Conservation (phyloP, 2,113 vertebrate genomes). For the Cyprinus carpio region DNA sequence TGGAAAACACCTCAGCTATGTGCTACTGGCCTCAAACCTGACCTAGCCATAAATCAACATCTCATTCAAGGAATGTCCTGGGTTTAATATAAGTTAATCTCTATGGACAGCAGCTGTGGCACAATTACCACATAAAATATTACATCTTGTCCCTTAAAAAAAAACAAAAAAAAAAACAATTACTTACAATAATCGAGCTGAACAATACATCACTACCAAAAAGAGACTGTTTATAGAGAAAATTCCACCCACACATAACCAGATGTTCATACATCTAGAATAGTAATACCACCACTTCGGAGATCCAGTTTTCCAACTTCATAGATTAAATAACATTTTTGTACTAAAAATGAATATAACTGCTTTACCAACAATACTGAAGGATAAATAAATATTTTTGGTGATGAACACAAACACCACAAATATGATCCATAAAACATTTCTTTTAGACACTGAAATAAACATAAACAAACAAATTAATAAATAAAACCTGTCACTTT, state of each 20-base stretch:
- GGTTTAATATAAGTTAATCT: not conserved
- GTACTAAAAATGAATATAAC: too few relatives aligned
- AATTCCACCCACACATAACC: not conserved
- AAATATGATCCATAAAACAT: too few relatives aligned
- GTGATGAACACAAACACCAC: too few relatives aligned
- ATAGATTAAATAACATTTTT: not conserved
- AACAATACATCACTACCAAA: not conserved
- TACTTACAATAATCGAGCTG: not conserved
- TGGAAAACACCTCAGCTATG: conserved; percentile 42
- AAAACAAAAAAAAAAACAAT: not conserved
- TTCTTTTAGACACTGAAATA: too few relatives aligned
- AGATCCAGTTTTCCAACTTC: not conserved
- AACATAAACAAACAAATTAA: too few relatives aligned
- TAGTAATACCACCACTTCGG: not conserved
- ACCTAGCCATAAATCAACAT: conserved; percentile 47
- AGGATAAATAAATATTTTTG: too few relatives aligned
- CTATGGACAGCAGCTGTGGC: not conserved
- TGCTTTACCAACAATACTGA: too few relatives aligned
- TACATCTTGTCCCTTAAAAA: not conserved
- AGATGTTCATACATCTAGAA: conserved; percentile 10
- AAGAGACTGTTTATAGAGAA: not conserved
- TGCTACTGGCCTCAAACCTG: not conserved
- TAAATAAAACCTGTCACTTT: too few relatives aligned
- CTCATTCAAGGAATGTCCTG: not conserved
- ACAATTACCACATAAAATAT: not conserved